A percentile compares a stretch with the other conserved stretches of the same genome.
Conservation (phyloP, 1,140 invertebrate species). For the Drosophila bocqueti region DNA sequence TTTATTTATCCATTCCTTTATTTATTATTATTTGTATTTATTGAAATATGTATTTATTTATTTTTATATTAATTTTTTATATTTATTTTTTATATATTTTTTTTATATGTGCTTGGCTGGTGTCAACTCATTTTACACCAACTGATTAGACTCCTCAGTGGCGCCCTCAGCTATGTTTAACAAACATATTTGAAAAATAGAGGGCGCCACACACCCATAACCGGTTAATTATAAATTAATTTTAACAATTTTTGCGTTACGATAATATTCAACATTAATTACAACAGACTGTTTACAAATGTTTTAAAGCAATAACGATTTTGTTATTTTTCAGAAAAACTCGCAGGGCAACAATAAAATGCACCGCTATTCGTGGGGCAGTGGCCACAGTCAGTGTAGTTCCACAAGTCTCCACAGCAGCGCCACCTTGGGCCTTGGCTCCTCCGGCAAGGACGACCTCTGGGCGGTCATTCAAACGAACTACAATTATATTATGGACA, state of each 20-base stretch:
- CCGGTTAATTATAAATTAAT: not conserved
- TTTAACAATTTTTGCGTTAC: not conserved
- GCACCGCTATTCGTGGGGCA: conserved; percentile 89
- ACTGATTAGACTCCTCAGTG: not conserved
- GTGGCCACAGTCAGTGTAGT: conserved; percentile 86
- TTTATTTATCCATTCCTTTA: no score
- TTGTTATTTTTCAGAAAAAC: conserved; percentile 32
- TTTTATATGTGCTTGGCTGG: no score
- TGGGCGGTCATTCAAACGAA: conserved; percentile 95
- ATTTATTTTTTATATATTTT: not conserved
- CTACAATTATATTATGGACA: conserved; percentile 97
- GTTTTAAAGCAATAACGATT: not conserved
- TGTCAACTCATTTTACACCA: not conserved
- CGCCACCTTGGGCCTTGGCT: conserved; percentile 83
- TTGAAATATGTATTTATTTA: no score
- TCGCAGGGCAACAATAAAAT: conserved; percentile 72
- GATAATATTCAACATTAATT: not conserved
- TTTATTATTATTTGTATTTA: no score
- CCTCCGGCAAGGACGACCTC: conserved; percentile 90
- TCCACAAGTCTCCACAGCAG: conserved; percentile 86
- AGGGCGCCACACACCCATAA: not conserved
- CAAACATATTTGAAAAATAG: not conserved
- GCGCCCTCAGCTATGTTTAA: not conserved
- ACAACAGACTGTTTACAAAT: no score
- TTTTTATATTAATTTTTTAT: no score